Base-by-base conservation (phyloP, 2,113 vertebrate species). In the Sylvietta virens region DNA sequence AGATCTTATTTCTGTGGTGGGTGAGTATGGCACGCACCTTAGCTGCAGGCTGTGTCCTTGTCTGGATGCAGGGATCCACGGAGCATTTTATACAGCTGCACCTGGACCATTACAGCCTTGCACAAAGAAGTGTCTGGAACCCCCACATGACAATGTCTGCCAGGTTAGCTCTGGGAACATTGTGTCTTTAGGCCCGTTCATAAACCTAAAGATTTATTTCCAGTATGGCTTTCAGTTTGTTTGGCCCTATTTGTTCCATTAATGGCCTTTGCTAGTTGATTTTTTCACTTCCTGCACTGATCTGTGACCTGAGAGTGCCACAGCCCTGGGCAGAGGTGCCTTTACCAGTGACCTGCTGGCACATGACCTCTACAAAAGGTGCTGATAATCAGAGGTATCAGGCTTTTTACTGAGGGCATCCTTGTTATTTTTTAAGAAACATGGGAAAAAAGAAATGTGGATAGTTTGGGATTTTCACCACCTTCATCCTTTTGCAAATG, bases 11-110 rank as follows among this genome's bases (percentile, higher is more conserved):
- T 65, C 30, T 74, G 27, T 39, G 30, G 28, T 2, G 5, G 12
- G 23, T 27, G 39, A 11, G 16, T 7, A 2, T 57, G 58, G 30
- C 26, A 45, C 40, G 16, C 17, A 15, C 4, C n/a, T 61, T 6
- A 45, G 26, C 14, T 78, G 42, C 51, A 67, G 60, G 8, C 47
- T 67, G 31, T 2, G 0, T 74, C 82, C 30, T 33, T 54, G 47
- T 30, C 24, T 51, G 39, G 61, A 28, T 37, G 9, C 19, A 54
- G 12, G 40, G 21, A 58, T 48, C 45, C 33, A 5, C 0, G 0
- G 24, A 54, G 56, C 7, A 3, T 31, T 60, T 84, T 44, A 6
- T 18, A 10, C 6, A 60, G 30, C 26, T 45, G 9, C 23, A 11
- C 10, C 13, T 31, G 33, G 54, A 28, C 19, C 7, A 0, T 10